phyloP scores from a whole-genome alignment of 2,113 vertebrate species.

The western clawed frog (Xenopus tropicalis) region UCB_Xtro_10.0 CM004445.2:40879501-40880000 shows the following conservation, averaged over 20 bases:
- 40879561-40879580: too few species aligned
- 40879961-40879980: neutral
- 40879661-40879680: neutral
- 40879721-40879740: conserved; percentile 39
- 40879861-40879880: conserved; percentile 17
- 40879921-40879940: conserved; percentile 3
- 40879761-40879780: conserved; percentile 42
- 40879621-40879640: too few species aligned
- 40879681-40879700: conserved; percentile 20
- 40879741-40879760: conserved; percentile 23
- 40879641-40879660: too few species aligned
- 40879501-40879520: too few species aligned
- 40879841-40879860: conserved; percentile 22
- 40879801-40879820: conserved; percentile 28
- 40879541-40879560: too few species aligned
- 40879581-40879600: too few species aligned
- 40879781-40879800: conserved; percentile 35
- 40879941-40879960: neutral
- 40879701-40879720: conserved; percentile 37
- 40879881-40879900: conserved; percentile 15
- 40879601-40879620: too few species aligned
- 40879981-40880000: neutral
- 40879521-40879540: too few species aligned
- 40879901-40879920: neutral
- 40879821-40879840: conserved; percentile 28